Base-by-base conservation (phyloP, 2,113 vertebrate species). In the Malurus cyaneus region DNA sequence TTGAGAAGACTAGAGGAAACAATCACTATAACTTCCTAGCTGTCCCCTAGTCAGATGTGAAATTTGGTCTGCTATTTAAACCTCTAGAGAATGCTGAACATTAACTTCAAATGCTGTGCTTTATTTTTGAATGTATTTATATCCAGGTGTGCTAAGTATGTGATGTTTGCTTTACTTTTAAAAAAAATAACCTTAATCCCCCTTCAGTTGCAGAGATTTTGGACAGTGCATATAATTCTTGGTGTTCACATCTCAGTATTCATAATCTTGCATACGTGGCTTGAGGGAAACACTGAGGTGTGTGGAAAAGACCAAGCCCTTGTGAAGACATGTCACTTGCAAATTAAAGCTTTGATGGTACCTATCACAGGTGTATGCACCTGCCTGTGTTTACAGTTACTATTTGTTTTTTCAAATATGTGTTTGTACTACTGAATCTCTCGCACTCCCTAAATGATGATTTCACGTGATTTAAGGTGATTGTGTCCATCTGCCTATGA, bases 221-320 rank as follows among this genome's bases (percentile, higher is more conserved):
- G 62, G 72, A 18, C 24, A 41, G 24, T 16, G 23, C 44, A 23
- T 26, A 7, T 39, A 19, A 4, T 21, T 79, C 73, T 82, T 77
- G 12, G 4, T 69, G 8, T 49, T 73, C 25, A 13, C 11, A 61
- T 49, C 28, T 61, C 24, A 1, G 3, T n/a, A 17, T 73, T 83
- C 1, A 0, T 49, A n/a, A 46, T 3, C 12, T 61, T 77, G 18
- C 15, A 8, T 3, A 1, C 1, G 0, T 91, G 36, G 42, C 50
- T 29, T 84, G 28, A 24, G 54, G 23, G 11, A 61, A 52, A 17
- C 53, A 34, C 13, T 18, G 34, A 26, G 6, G 24, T 34, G 11
- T 42, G 5, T 83, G 31, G 49, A 60, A 59, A 84, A 86, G 44
- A 47, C n/a, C 53, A 39, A 20, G 39, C 10, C 13, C 12, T 67